phyloP scores from a whole-genome alignment of 2,888 invertebrate species.

The Trachelus iudaicus region DNA sequence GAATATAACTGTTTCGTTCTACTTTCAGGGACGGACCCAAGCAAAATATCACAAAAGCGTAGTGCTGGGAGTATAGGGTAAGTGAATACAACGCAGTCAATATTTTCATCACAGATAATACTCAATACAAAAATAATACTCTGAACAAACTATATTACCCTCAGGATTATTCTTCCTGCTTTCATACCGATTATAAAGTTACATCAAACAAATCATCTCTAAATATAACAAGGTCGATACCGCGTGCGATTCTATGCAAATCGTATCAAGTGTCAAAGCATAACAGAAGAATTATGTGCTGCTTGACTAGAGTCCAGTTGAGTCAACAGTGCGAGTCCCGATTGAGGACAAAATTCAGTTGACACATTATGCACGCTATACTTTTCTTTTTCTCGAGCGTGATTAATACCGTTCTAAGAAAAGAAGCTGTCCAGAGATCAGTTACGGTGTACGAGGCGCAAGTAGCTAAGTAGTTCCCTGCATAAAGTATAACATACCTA shows the following conservation, averaged over 20 bases:
- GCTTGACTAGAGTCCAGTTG: background rate
- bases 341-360: slow-evolving; percentile 1
- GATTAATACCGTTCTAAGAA: slow-evolving; percentile 28
- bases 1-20: slow-evolving; percentile 25
- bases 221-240: background rate
- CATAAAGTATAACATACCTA: slow-evolving; percentile 11
- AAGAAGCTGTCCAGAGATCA: slow-evolving; percentile 10
- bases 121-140: background rate
- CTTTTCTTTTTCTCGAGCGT: slow-evolving; percentile 23
- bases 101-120: background rate
- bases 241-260: background rate
- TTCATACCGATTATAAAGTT: background rate
- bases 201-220: background rate
- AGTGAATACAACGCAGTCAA: slow-evolving; percentile 60
- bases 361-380: slow-evolving; percentile 8
- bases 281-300: background rate
- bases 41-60: slow-evolving; percentile 83
- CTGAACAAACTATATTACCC: background rate
- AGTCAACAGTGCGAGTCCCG: background rate
- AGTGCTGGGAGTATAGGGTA: slow-evolving; percentile 84
- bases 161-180: background rate
- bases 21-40: slow-evolving; percentile 80
- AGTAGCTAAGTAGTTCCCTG: slow-evolving; percentile 2
- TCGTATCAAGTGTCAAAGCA: background rate
- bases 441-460: slow-evolving; percentile 24